Percentiles rank a stretch among this genome's conserved stretches.
These are phyloP conservation scores for Zaprionus ornatus DNA, from an alignment of 1,140 invertebrate species.

Conservation along the genomic window DNA sequence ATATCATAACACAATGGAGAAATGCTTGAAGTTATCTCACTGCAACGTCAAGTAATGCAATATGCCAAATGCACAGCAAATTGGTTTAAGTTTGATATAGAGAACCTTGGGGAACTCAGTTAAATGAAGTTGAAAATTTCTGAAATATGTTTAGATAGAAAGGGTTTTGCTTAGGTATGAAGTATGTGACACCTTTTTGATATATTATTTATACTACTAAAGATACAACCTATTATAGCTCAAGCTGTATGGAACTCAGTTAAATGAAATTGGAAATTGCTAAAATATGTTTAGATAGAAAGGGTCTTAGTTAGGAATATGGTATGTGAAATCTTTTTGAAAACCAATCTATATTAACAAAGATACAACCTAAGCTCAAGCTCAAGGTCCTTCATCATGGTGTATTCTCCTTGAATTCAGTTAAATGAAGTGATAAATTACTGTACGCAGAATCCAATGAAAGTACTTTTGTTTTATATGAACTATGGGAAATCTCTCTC, in stretches of 20 bases:
- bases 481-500: neutral
- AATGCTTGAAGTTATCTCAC: neutral
- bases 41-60: neutral
- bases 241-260: neutral
- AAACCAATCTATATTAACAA: too few species aligned
- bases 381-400: too few species aligned
- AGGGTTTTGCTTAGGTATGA: neutral
- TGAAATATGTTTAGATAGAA: neutral
- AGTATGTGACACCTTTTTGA: neutral
- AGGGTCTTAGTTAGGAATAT: too few species aligned
- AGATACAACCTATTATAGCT: too few species aligned
- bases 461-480: neutral
- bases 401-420: neutral
- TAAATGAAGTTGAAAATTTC: neutral
- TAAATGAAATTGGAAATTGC: neutral
- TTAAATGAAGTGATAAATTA: neutral
- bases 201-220: neutral
- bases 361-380: too few species aligned
- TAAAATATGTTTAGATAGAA: too few species aligned
- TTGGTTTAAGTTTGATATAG: neutral
- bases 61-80: neutral
- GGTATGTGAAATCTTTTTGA: too few species aligned
- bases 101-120: neutral
- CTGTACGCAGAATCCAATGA: neutral
- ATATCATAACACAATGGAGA: conserved; percentile 12